These are phyloP conservation scores for Echinops telfairi DNA, from an alignment of 2,113 vertebrate genomes.

Conservation along the genomic window DNA sequence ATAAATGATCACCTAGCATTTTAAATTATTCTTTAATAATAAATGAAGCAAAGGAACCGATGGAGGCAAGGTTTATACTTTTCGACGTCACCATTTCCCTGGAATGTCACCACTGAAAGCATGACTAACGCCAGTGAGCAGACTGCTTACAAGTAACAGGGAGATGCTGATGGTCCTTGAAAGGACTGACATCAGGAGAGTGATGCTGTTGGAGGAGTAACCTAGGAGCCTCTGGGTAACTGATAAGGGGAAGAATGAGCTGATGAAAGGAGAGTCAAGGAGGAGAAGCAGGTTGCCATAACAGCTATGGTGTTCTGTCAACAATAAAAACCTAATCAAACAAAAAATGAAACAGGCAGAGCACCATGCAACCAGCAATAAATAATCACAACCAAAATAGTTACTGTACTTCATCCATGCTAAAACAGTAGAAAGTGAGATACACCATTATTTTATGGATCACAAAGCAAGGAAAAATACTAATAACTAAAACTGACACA, in stretches of 20 bases:
- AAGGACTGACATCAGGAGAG: background rate
- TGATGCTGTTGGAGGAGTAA: background rate
- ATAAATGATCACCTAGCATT: conserved; percentile 1
- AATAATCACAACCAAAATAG: conserved; percentile 52
- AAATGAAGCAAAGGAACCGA: conserved; percentile 15
- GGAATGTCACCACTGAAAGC: conserved; percentile 15
- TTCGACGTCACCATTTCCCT: conserved; percentile 41
- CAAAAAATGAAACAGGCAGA: conserved; percentile 16
- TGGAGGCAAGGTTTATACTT: background rate
- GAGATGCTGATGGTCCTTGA: background rate
- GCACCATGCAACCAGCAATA: conserved; percentile 35
- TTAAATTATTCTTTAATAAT: background rate
- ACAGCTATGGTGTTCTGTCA: conserved; percentile 13
- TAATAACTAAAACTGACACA: conserved; percentile 9
- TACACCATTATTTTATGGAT: conserved; percentile 47
- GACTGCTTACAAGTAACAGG: background rate
- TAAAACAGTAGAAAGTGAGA: background rate
- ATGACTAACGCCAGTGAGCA: background rate
- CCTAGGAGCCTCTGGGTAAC: background rate
- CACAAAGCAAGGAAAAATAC: conserved; percentile 29
- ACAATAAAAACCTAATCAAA: conserved; percentile 37
- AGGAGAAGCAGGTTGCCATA: conserved; percentile 50
- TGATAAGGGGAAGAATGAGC: background rate
- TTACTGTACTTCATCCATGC: background rate
- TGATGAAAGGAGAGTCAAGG: background rate